Base-by-base conservation (phyloP, 2,113 vertebrate genomes). In the Coreoperca whiteheadi region DNA sequence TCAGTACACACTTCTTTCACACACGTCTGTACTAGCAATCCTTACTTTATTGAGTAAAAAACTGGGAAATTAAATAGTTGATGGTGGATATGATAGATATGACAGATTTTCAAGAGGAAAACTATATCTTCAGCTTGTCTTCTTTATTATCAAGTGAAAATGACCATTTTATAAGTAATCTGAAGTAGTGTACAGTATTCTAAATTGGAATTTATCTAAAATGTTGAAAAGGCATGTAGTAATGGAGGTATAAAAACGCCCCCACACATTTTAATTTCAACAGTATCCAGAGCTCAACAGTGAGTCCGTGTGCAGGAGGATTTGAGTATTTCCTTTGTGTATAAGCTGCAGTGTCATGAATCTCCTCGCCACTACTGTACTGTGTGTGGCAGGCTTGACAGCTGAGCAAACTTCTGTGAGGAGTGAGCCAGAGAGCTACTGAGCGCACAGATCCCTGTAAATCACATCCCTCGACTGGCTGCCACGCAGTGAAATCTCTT, bases 371-470 rank as follows among this genome's bases (percentile, higher is more conserved):
- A 39, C 46, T 30, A 51, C 68, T 68, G 50, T 37, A 34, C 16
- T 81, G 53, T 68, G 50, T 87, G 79, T 76, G 60, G 82, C 79
- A 79, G 83, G 65, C n/a, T 28, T 85, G 89, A 92, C 90, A 93
- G 87, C 87, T 88, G 81, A 90, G 89, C 91, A 92, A 91, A 92
- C 86, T 90, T 86, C 83, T 85, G 56, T 51, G 81, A 87, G 82
- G 75, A 72, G 80, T 10, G 57, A 88, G 74, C 61, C 82, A 61
- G 68, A 76, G 66, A 28, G 56, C 79, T 56, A 21, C 67, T 4
- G 46, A 79, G 87, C 30, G 20, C 83, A 83, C 57, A 77, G 73
- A 90, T 86, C 89, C 83, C 57, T 85, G 39, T 81, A 89, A 93
- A 85, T 89, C 88, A 82, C 70, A 85, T 85, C 87, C 74, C 66